Conservation (phyloP, 2,888 invertebrate genomes). For the Mimas tiliae region DNA sequence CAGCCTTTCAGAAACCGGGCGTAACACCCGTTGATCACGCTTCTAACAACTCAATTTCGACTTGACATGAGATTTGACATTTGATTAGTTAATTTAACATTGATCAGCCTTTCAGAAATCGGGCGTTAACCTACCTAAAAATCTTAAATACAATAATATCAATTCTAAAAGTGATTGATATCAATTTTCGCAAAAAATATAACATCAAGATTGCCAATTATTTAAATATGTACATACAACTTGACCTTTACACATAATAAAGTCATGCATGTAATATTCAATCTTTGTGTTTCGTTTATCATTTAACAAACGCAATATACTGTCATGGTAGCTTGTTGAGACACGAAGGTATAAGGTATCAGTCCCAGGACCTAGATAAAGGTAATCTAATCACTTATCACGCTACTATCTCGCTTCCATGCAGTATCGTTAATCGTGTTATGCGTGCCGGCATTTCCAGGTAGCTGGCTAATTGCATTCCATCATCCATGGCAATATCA, state of each 20-base stretch:
- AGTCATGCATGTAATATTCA: background rate
- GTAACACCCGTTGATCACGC: no score
- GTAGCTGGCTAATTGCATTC: constrained; percentile 6
- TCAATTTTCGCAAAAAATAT: no score
- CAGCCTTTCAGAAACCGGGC: no score
- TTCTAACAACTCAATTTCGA: no score
- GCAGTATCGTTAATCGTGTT: constrained; percentile 13
- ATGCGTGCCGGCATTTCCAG: constrained; percentile 1
- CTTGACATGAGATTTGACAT: no score
- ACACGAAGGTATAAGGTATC: constrained; percentile 7
- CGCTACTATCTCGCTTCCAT: constrained; percentile 11
- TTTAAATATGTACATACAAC: background rate
- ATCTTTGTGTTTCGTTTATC: background rate
- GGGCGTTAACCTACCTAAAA: no score
- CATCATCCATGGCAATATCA: no score
- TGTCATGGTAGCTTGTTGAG: background rate
- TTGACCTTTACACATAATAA: background rate
- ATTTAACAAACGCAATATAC: background rate
- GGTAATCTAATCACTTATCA: constrained; percentile 23
- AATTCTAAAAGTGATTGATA: no score
- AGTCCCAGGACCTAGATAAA: constrained; percentile 8
- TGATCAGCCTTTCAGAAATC: no score
- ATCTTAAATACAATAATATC: no score
- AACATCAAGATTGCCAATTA: background rate
- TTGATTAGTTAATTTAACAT: no score